Evolutionary conservation across 2,888 invertebrate species (phyloP), one percentile per base, ranked within the genome.

Genomic region (Phorcus lineatus): DNA sequence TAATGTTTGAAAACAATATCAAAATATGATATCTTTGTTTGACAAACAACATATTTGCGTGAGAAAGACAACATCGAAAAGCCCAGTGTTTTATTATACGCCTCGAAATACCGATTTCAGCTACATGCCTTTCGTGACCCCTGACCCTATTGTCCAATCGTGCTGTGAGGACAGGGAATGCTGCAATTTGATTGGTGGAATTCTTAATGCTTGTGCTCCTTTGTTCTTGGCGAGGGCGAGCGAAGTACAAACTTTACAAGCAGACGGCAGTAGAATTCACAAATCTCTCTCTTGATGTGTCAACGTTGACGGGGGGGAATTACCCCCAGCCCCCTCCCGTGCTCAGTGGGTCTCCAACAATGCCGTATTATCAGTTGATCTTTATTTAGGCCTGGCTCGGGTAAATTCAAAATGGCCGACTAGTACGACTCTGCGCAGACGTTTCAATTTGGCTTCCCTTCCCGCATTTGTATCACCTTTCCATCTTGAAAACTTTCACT

Each of bases 61-160:
- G 47, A 47, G 47, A 47, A 47, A 47, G 47, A 47, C 47, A 47
- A 47, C 47, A 47, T 47, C 47, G 47, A 13, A 47, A 47, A 47
- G 47, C 7, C 47, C 36, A 7, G 36, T 36, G 47, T 11, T 47
- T 4, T 47, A 47, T 47, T 47, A 47, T 47, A 47, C 47, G 47
- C 13, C 47, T 47, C 47, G 47, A 47, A 47, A 47, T 62, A 24
- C 62, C 62, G 62, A 28, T 16, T 24, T 62, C 28, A 62, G 28
- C 28, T 28, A 28, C 62, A 62, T 62, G 24, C 62, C 28, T 62
- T 28, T 62, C 62, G 19, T 36, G 70, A 70, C 70, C 70, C 19
- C 70, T 70, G 70, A 70, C 70, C 70, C 70, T 70, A 17, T 70
- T 70, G 70, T 70, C 70, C 70, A 70, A 70, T 70, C 70, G 40